Percentiles rank a stretch among this genome's conserved stretches.
phyloP scores from a whole-genome alignment of 2,113 vertebrate species.

The Notothenia rossii region DNA sequence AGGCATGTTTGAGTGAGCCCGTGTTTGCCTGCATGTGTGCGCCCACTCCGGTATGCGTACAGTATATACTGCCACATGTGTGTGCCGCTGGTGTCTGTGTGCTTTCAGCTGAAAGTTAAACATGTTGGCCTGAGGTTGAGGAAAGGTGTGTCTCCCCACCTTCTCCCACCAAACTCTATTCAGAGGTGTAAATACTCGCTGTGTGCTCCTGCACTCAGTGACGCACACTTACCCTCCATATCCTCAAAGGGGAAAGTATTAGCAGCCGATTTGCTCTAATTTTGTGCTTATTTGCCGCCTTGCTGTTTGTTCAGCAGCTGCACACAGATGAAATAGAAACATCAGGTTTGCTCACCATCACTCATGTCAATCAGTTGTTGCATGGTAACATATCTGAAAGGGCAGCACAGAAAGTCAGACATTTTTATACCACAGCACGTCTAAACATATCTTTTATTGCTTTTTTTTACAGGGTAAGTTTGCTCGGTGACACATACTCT shows the following conservation, averaged over 20 bases:
- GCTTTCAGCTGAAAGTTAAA: slow-evolving; percentile 60
- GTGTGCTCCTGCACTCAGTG: slow-evolving; percentile 55
- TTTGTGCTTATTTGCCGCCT: slow-evolving; percentile 50
- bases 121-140: slow-evolving; percentile 69
- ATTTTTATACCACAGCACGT: slow-evolving; percentile 5
- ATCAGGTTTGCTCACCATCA: slow-evolving; percentile 50
- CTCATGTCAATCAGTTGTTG: slow-evolving; percentile 55
- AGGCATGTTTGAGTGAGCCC: too few species aligned
- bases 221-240: slow-evolving; percentile 28
- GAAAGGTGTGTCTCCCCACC: slow-evolving; percentile 50
- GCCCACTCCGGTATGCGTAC: background rate
- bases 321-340: slow-evolving; percentile 50
- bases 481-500: background rate
- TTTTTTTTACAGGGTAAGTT: slow-evolving; percentile 14
- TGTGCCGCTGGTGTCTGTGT: slow-evolving; percentile 23
- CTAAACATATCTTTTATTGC: slow-evolving; percentile 17
- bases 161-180: slow-evolving; percentile 56
- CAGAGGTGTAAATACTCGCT: slow-evolving; percentile 62
- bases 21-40: background rate
- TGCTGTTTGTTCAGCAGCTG: slow-evolving; percentile 43
- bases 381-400: slow-evolving; percentile 25
- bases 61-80: slow-evolving; percentile 17
- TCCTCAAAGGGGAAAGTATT: slow-evolving; percentile 57
- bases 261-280: slow-evolving; percentile 54
- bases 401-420: slow-evolving; percentile 11